A percentile compares a stretch with the other conserved stretches of the same genome.
phyloP scores from a whole-genome alignment of 2,888 invertebrate genomes.

The Frankliniella intonsa region DNA sequence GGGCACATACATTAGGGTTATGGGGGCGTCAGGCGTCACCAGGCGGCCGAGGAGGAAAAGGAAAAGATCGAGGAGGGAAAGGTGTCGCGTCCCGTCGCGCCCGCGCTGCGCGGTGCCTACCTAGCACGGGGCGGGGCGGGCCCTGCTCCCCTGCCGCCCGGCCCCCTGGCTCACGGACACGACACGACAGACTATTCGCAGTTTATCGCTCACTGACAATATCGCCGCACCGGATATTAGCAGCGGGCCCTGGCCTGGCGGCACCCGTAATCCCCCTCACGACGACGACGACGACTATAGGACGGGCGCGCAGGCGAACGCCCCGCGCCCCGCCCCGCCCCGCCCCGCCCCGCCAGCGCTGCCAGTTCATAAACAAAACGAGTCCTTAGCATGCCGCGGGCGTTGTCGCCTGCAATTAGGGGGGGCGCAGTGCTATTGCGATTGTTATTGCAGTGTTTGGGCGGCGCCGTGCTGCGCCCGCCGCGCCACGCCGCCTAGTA shows the following conservation, averaged over 20 bases:
- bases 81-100: no score
- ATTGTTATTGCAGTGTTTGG: slow-evolving; percentile 19
- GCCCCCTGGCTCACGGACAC: no score
- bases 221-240: background rate
- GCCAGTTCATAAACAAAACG: background rate
- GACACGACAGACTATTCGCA: background rate
- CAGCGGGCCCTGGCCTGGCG: background rate
- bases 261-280: background rate
- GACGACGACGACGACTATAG: background rate
- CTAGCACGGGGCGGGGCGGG: no score
- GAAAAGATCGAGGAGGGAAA: no score
- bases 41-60: no score
- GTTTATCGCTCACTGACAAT: background rate
- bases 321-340: background rate
- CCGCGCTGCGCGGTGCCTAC: no score
- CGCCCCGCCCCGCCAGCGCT: background rate
- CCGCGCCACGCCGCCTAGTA: background rate
- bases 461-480: background rate
- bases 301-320: no score
- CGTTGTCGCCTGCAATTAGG: slow-evolving; percentile 18
- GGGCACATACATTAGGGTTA: no score
- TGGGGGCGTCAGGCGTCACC: no score
- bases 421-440: background rate
- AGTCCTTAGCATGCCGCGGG: background rate
- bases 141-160: no score